Base-by-base conservation (phyloP, 2,888 invertebrate genomes). In the Drosophila diplacantha region DNA sequence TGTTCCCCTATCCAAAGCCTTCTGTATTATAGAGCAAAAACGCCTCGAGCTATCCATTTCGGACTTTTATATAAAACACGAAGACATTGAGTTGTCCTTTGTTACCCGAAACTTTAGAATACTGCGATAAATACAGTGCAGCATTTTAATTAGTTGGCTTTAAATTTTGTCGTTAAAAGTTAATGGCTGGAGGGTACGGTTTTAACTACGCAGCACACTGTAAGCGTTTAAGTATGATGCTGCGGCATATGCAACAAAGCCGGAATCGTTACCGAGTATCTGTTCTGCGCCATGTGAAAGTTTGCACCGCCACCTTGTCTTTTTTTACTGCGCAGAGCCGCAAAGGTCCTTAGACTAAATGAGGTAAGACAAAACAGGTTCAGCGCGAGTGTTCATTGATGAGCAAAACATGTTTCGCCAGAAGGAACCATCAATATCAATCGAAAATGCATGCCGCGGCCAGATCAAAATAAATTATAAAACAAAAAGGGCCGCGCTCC, bases 351-450 rank as follows among this genome's bases (percentile, higher is more conserved):
- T 59, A 59, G 58, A 59, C 58, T 59, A 59, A 59, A 59, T 44
- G 58, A 59, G 58, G 44, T 29, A 31, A 18, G 59, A 24, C 43
- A 38, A 62, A 62, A 62, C 61, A 62, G 61, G 63, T 62, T 62
- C 51, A 62, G 51, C n/a, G 62, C 51, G 18, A 53, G 51, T 44
- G 44, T 62, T 43, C 72, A 73, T 72, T 75, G 71, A 68, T 75
- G 71, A 68, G 56, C 70, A 74, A 76, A 83, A 84, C 83, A 84
- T 85, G 85, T 83, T 81, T 78, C 79, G 72, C 63, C 77, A 78
- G 80, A 75, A 63, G 74, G 82, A 81, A 85, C 82, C 85, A 84
- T 85, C 83, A 85, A 85, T 85, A 84, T 76, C 83, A 78, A 81
- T 76, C 74, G 74, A 72, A 79, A 75, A 84, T 83, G 78, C 83